phyloP scores from a whole-genome alignment of 2,113 vertebrate species.

The Ptilorrhoa leucosticta region DNA sequence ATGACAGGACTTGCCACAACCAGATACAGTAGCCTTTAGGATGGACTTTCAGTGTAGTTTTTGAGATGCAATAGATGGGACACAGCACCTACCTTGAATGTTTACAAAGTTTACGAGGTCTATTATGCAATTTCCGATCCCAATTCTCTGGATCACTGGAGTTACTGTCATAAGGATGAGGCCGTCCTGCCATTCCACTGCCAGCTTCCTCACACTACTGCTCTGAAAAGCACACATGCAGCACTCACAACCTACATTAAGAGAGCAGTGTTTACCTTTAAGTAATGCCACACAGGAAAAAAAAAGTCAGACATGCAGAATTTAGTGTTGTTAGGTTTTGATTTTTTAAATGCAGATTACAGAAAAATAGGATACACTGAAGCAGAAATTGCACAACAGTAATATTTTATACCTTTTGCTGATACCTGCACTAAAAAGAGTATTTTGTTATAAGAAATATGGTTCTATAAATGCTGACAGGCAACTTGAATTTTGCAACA shows the following conservation, averaged over 20 bases:
- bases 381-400: not conserved
- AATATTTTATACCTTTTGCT: not conserved
- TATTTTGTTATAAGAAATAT: not conserved
- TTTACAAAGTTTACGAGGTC: constrained; percentile 91
- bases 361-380: not conserved
- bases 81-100: constrained; percentile 86
- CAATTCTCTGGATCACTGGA: constrained; percentile 92
- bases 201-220: constrained; percentile 80
- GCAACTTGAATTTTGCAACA: not conserved
- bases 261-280: constrained; percentile 75
- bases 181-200: constrained; percentile 90
- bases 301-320: constrained; percentile 40
- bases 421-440: not conserved
- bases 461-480: not conserved
- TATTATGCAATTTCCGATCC: constrained; percentile 85
- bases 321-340: constrained; percentile 27
- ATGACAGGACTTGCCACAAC: constrained; percentile 67
- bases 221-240: constrained; percentile 78
- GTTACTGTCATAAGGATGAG: constrained; percentile 93
- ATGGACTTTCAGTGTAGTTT: constrained; percentile 14
- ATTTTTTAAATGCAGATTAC: not conserved
- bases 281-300: constrained; percentile 58
- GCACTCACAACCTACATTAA: constrained; percentile 83
- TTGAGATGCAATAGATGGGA: constrained; percentile 56
- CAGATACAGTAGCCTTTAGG: constrained; percentile 56